phyloP scores from a whole-genome alignment of 2,797 vertebrate genomes.

The Peromyscus nudipes region DNA sequence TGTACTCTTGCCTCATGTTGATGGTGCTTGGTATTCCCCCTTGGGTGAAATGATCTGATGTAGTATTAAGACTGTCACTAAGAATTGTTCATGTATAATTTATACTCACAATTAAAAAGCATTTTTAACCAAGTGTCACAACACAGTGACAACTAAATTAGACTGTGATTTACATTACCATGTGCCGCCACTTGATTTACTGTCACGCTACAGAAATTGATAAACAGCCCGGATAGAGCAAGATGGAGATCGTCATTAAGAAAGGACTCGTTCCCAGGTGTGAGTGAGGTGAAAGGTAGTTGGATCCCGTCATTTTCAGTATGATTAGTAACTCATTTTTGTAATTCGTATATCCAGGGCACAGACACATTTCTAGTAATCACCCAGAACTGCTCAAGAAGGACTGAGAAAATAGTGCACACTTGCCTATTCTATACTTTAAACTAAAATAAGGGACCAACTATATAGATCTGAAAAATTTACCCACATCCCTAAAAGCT shows the following conservation, averaged over 20 bases:
- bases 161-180: slow-evolving; percentile 89
- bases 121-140: slow-evolving; percentile 92
- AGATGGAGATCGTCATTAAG: slow-evolving; percentile 83
- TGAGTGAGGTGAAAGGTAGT: slow-evolving; percentile 76
- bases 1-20: slow-evolving; percentile 69
- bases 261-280: slow-evolving; percentile 79
- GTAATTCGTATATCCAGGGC: slow-evolving; percentile 67
- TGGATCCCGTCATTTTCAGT: slow-evolving; percentile 63
- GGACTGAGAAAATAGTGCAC: slow-evolving; percentile 40
- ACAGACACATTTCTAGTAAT: slow-evolving; percentile 47
- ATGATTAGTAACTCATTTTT: slow-evolving; percentile 79
- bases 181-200: slow-evolving; percentile 88
- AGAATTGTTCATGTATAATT: slow-evolving; percentile 91
- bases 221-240: slow-evolving; percentile 85
- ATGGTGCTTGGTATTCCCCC: slow-evolving; percentile 76
- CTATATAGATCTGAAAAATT: neutral
- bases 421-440: slow-evolving; percentile 9
- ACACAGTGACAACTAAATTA: slow-evolving; percentile 92
- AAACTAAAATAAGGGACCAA: slow-evolving; percentile 18
- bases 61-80: slow-evolving; percentile 88
- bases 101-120: slow-evolving; percentile 92
- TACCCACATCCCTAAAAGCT: neutral
- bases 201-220: slow-evolving; percentile 87
- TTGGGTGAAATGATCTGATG: slow-evolving; percentile 86
- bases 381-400: slow-evolving; percentile 23